A percentile compares a stretch with the other conserved stretches of the same genome.
Evolutionary conservation across 92 coral and sea anemone species (phyloP).

Genomic region (Palythoa caribaeorum): DNA sequence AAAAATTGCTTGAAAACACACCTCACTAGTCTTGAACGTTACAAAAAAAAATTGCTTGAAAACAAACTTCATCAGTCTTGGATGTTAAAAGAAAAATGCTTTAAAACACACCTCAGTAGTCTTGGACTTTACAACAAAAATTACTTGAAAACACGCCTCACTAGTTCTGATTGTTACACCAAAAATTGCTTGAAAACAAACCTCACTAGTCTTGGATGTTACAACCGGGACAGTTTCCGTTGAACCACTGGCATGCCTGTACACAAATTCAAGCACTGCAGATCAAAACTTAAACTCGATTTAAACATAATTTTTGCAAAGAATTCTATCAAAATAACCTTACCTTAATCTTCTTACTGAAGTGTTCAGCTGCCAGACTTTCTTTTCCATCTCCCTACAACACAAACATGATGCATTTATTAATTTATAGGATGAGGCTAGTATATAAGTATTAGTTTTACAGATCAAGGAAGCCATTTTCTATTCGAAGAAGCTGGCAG

Average conservation of each 20-base stretch:
- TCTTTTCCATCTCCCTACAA: conserved; percentile 90
- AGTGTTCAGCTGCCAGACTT: conserved; percentile 96
- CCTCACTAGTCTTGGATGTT: conserved; percentile 94
- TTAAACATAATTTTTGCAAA: background rate
- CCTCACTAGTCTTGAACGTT: background rate
- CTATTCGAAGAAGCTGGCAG: too few relatives aligned
- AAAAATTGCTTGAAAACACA: background rate
- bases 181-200: conserved; percentile 28
- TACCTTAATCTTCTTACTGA: conserved; percentile 93
- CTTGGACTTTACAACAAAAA: too few relatives aligned
- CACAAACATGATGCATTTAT: conserved; percentile 7
- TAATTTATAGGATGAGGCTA: background rate
- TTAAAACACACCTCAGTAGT: too few relatives aligned
- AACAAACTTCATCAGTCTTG: too few relatives aligned
- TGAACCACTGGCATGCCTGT: conserved; percentile 79
- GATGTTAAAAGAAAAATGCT: too few relatives aligned
- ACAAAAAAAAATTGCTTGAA: background rate
- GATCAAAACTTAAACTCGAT: background rate
- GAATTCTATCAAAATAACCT: background rate
- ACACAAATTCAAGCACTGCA: background rate
- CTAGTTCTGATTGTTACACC: background rate
- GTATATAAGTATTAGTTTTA: background rate
- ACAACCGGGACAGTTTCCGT: conserved; percentile 90
- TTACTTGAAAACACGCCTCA: background rate
- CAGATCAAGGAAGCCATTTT: too few relatives aligned